Conservation (phyloP, 1,140 invertebrate genomes). For the silkworm (Bombyx mori) region ASM3026992v2 NC_085129.1:5524001-5524500, state of each 20-base stretch:
- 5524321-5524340: no score
- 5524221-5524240: constrained; percentile 43
- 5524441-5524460: no score
- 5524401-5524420: no score
- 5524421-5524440: no score
- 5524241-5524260: no score
- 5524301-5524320: neutral
- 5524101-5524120: constrained; percentile 35
- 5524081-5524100: constrained; percentile 19
- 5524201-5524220: constrained; percentile 42
- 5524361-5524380: no score
- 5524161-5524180: constrained; percentile 8
- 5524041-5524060: constrained; percentile 15
- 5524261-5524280: neutral
- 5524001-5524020: neutral
- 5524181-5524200: no score
- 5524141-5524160: neutral
- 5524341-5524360: no score
- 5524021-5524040: neutral
- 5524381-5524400: no score
- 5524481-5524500: no score
- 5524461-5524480: no score
- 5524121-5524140: constrained; percentile 23
- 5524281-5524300: neutral
- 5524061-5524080: constrained; percentile 12